These are phyloP conservation scores for Elymnias hypermnestra DNA, from an alignment of 1,140 invertebrate genomes.

Conservation along the genomic window DNA sequence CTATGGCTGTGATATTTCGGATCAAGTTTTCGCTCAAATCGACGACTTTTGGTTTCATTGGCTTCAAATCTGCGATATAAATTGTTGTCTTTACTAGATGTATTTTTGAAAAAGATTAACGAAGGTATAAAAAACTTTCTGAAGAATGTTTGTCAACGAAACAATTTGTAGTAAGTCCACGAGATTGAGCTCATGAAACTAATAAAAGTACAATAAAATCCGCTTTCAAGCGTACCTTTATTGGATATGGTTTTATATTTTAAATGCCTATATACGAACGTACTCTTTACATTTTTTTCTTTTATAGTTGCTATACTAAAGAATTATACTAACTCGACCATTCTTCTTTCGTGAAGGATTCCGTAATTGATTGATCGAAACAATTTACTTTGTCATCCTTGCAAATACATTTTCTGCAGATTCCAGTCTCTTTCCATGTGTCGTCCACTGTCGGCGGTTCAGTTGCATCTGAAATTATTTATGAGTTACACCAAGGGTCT, in stretches of 20 bases:
- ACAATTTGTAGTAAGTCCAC: no score
- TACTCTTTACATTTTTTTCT: no score
- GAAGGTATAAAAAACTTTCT: no score
- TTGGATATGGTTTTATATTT: no score
- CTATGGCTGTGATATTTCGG: slow-evolving; percentile 47
- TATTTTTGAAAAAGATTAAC: no score
- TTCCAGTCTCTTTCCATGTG: slow-evolving; percentile 34
- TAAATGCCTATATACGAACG: no score
- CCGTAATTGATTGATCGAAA: slow-evolving; percentile 40
- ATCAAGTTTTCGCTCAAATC: slow-evolving; percentile 72
- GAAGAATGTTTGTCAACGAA: no score
- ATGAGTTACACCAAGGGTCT: no score
- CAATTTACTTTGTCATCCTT: slow-evolving; percentile 52
- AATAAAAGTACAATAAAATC: no score
- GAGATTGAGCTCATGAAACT: no score
- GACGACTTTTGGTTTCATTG: slow-evolving; percentile 58
- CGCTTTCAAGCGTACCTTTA: no score
- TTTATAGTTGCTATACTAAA: background rate
- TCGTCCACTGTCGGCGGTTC: slow-evolving; percentile 15
- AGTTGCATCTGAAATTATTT: slow-evolving; percentile 24
- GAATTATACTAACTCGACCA: slow-evolving; percentile 46
- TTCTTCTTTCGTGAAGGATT: slow-evolving; percentile 54
- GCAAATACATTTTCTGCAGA: slow-evolving; percentile 51
- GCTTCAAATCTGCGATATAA: slow-evolving; percentile 44
- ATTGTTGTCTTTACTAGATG: slow-evolving; percentile 7